Evolutionary conservation across 2,113 vertebrate species (phyloP), one percentile per base, ranked within the genome.

Genomic region (Galeopterus variegatus): DNA sequence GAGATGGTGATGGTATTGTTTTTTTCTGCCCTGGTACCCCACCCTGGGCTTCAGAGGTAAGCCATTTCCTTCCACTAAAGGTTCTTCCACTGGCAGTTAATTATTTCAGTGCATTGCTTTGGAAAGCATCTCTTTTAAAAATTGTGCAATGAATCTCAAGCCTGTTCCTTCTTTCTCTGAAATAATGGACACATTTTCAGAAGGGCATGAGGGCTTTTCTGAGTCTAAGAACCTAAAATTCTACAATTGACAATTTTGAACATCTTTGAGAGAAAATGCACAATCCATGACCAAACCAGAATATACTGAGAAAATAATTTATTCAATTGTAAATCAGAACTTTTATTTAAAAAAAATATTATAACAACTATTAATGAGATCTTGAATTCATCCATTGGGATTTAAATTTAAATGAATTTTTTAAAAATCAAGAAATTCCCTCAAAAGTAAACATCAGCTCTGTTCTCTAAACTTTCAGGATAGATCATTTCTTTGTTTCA

Each of bases 291-390:
- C 80, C 62, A 95, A 80, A 97, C 92, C 62, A 94, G 94, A 88
- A 92, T 85, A 93, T 95, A 93, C 17, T 97, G 81, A 97, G 94
- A 98, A 98, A 98, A 97, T 98, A 97, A 97, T 98, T 98, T 98
- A 97, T 97, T 98, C 60, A 76, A 87, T 79, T 97, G 31, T 96
- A 96, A 95, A 94, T 87, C 50, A 93, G 50, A 60, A 88, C 73
- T 92, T 93, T 89, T 60, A 83, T 86, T 96, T 93, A 64, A 31
- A 41, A 79, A 88, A 72, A 84, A 73, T 82, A 90, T 89, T 93
- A 84, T 69, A 52, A 81, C 69, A 72, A 88, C 54, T 72, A 58
- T 89, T 56, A 95, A 96, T 36, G 19, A 91, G 21, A 81, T 87
- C 17, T 33, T 91, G 54, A 94, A 41, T 91, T 89, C 93, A 5